These are phyloP conservation scores for Porites australiensis DNA, from an alignment of 64 coral and sea anemone genomes.

Conservation along the genomic window DNA sequence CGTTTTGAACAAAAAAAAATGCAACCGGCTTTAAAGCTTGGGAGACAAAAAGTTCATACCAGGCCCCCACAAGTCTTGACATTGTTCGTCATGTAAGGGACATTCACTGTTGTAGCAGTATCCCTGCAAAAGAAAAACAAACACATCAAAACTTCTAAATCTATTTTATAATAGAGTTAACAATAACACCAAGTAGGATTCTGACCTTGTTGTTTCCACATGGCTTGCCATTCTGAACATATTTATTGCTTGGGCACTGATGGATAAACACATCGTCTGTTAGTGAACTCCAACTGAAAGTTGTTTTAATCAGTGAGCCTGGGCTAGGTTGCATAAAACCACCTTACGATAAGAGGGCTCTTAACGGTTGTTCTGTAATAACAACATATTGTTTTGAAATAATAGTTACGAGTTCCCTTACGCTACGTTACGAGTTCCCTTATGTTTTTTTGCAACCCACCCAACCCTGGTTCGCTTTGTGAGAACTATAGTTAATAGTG, in stretches of 20 bases:
- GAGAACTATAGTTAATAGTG: too few species aligned
- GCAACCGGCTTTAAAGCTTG: too few species aligned
- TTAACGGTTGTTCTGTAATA: too few species aligned
- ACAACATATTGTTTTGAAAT: too few species aligned
- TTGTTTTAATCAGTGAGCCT: too few species aligned
- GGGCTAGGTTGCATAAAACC: too few species aligned
- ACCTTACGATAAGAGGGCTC: too few species aligned
- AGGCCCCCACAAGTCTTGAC: conserved; percentile 48
- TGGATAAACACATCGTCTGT: not conserved
- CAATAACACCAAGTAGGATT: not conserved
- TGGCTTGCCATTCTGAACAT: conserved; percentile 29
- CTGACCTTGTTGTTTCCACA: conserved; percentile 59
- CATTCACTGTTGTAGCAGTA: conserved; percentile 61
- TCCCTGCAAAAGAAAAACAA: conserved; percentile 27
- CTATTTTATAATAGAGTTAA: not conserved
- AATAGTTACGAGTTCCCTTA: too few species aligned
- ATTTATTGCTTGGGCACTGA: conserved; percentile 70
- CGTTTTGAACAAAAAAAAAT: too few species aligned
- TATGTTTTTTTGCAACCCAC: too few species aligned
- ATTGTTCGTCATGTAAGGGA: conserved; percentile 50
- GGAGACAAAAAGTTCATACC: not conserved
- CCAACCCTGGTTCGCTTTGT: too few species aligned
- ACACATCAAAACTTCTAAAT: not conserved
- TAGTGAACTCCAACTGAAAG: not conserved
- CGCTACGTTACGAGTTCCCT: too few species aligned